Conservation (phyloP, 2,888 invertebrate genomes). For the Hirtodrosophila trivittata region DNA sequence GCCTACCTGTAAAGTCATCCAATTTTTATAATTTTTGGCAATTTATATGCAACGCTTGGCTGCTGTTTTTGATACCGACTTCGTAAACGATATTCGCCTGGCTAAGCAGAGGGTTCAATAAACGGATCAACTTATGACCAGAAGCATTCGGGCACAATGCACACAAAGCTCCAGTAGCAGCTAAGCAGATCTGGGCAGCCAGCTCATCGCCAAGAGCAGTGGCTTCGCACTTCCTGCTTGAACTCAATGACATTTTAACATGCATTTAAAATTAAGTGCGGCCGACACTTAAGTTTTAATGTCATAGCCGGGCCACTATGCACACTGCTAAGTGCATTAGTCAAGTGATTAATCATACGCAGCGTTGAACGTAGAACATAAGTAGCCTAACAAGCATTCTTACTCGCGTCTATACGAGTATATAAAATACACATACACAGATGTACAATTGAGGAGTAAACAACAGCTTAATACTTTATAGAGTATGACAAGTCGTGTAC, state of each 20-base stretch:
- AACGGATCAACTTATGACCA: slow-evolving; percentile 35
- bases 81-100: slow-evolving; percentile 28
- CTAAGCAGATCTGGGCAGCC: slow-evolving; percentile 7
- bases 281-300: slow-evolving; percentile 62
- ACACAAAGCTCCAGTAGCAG: slow-evolving; percentile 19
- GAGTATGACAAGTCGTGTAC: too few relatives aligned
- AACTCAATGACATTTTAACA: slow-evolving; percentile 66
- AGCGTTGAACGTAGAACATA: slow-evolving; percentile 4
- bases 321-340: slow-evolving; percentile 57
- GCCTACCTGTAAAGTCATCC: slow-evolving; percentile 54
- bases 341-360: slow-evolving; percentile 62
- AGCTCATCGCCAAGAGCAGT: slow-evolving; percentile 32
- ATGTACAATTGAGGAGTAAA: too few relatives aligned
- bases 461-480: too few relatives aligned
- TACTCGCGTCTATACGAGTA: too few relatives aligned
- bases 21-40: slow-evolving; percentile 59
- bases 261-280: slow-evolving; percentile 74
- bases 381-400: too few relatives aligned
- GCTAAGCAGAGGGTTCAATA: slow-evolving; percentile 60
- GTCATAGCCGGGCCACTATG: slow-evolving; percentile 51
- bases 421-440: too few relatives aligned
- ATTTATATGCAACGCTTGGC: slow-evolving; percentile 65
- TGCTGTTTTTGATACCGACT: slow-evolving; percentile 32
- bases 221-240: slow-evolving; percentile 64
- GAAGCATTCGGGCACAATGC: too few relatives aligned